Evolutionary conservation across 2,797 vertebrate species (phyloP).

Genomic region (Muraenolepis orangiensis): DNA sequence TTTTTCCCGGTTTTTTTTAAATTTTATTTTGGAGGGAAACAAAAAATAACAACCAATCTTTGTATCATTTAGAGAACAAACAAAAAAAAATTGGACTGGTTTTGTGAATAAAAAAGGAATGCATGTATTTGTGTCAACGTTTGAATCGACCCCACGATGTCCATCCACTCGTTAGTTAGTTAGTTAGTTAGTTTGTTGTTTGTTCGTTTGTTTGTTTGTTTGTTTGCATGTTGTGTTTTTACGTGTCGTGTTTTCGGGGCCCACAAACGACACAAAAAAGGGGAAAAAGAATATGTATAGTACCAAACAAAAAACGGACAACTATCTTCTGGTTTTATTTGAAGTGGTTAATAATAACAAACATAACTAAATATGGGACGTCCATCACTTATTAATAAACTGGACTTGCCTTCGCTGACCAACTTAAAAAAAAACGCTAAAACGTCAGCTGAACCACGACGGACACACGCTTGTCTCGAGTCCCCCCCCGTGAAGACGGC

Average conservation of each 20-base stretch:
- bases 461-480: background rate
- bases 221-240: conserved; percentile 71
- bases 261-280: conserved; percentile 44
- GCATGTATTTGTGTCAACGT: conserved; percentile 94
- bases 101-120: conserved; percentile 99
- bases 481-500: background rate
- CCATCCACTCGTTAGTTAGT: no score
- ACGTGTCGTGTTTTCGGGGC: conserved; percentile 34
- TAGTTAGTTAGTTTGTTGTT: no score
- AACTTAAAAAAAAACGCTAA: no score
- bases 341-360: background rate
- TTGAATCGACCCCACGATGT: conserved; percentile 63
- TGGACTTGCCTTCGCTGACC: no score
- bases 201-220: no score
- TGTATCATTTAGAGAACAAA: conserved; percentile 99
- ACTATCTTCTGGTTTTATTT: background rate
- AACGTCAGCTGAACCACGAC: background rate
- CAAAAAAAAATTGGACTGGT: conserved; percentile 79
- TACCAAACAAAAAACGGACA: background rate
- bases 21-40: background rate
- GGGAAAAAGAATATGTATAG: conserved; percentile 47
- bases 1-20: no score
- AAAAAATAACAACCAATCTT: conserved; percentile 90
- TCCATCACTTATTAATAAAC: background rate
- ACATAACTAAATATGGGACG: background rate